Conservation (phyloP, 2,113 vertebrate species). For the Delphinus delphis region DNA sequence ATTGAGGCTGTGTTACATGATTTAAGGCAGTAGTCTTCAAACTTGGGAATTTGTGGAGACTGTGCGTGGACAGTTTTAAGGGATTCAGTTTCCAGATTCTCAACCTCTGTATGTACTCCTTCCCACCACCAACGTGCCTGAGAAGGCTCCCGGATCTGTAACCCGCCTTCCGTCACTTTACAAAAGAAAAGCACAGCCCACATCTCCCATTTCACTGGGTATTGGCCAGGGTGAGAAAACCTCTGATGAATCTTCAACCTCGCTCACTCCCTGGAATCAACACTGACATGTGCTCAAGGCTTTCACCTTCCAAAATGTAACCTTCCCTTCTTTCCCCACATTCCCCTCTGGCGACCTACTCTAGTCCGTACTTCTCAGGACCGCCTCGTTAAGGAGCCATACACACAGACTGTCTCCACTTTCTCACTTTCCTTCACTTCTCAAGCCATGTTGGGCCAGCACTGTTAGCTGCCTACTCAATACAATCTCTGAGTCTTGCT, state of each 20-base stretch:
- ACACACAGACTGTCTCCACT: no score
- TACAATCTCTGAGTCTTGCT: neutral
- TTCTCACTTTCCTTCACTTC: neutral
- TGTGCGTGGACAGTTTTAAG: neutral
- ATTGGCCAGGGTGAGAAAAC: neutral
- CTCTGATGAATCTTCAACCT: neutral
- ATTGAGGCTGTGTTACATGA: no score
- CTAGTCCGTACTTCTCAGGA: neutral
- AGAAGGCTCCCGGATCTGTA: neutral
- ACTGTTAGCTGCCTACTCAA: neutral
- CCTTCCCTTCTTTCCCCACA: no score
- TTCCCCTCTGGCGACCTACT: neutral
- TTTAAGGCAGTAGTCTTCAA: neutral
- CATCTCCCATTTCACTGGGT: rapidly evolving
- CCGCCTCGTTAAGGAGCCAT: neutral
- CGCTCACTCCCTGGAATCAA: neutral
- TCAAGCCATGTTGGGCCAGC: neutral
- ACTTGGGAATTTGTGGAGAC: neutral
- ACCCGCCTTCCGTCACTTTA: neutral
- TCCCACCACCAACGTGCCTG: neutral
- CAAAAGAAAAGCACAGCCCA: neutral
- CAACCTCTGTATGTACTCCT: neutral
- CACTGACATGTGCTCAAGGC: neutral
- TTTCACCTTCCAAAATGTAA: neutral
- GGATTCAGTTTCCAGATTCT: neutral